phyloP scores from a whole-genome alignment of 2,797 vertebrate genomes.

The Etheostoma nigrum region DNA sequence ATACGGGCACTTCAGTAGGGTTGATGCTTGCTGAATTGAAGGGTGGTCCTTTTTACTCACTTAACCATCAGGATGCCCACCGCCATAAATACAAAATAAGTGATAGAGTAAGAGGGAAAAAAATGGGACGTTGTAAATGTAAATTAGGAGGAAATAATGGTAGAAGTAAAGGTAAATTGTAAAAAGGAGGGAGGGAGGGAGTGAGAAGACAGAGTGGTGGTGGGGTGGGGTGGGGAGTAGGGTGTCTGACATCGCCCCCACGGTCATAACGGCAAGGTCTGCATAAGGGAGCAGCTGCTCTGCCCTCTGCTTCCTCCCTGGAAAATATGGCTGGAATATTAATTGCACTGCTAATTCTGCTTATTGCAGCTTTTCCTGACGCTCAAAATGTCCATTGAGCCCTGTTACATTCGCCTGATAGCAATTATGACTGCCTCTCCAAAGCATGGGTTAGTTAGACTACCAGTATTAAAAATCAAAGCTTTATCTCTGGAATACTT shows the following conservation, averaged over 20 bases:
- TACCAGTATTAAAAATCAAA: slow-evolving; percentile 30
- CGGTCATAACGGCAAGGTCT: slow-evolving; percentile 79
- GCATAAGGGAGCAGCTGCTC: slow-evolving; percentile 81
- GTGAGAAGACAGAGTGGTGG: slow-evolving; percentile 1
- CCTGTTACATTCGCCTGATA: slow-evolving; percentile 38
- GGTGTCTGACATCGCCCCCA: slow-evolving; percentile 74
- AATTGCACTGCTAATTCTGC: slow-evolving; percentile 78
- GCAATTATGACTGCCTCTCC: slow-evolving; percentile 33
- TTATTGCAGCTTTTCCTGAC: slow-evolving; percentile 66
- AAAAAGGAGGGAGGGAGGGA: slow-evolving; percentile 4
- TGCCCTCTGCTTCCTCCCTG: slow-evolving; percentile 76
- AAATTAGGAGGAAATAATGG: slow-evolving; percentile 37
- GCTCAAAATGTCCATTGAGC: slow-evolving; percentile 42
- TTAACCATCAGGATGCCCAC: not conserved
- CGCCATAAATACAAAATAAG: not conserved
- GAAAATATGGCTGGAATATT: slow-evolving; percentile 83
- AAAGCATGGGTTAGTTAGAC: slow-evolving; percentile 1
- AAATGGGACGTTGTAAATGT: slow-evolving; percentile 49
- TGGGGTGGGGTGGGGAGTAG: slow-evolving; percentile 24
- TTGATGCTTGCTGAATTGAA: slow-evolving; percentile 16
- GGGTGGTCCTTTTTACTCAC: slow-evolving; percentile 6
- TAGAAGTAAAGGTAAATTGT: no score
- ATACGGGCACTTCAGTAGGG: slow-evolving; percentile 19
- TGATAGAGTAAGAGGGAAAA: slow-evolving; percentile 4
- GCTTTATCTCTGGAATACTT: slow-evolving; percentile 30